Conservation (phyloP, 2,888 invertebrate species). For the Calameuta pallipes region DNA sequence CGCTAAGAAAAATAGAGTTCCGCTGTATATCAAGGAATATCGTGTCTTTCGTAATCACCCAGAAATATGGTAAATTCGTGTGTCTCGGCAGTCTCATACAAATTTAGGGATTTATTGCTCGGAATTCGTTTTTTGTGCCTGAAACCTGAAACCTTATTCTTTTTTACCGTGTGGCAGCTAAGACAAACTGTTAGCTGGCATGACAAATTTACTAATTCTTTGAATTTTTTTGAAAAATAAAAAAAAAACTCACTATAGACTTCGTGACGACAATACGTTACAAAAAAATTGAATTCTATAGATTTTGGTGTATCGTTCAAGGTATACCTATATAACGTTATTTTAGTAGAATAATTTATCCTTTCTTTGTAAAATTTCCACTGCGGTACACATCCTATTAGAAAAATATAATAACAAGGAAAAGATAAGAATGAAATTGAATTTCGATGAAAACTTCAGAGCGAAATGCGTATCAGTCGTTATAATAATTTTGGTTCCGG, state of each 20-base stretch:
- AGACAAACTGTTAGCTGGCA: not conserved
- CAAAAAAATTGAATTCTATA: not conserved
- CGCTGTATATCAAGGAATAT: not conserved
- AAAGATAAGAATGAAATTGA: no score
- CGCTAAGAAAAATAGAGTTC: not conserved
- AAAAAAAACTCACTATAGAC: not conserved
- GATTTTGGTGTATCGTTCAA: not conserved
- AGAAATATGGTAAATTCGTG: not conserved
- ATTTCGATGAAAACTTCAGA: not conserved
- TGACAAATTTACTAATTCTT: not conserved
- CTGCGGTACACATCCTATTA: not conserved
- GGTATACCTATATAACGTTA: not conserved
- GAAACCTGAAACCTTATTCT: not conserved
- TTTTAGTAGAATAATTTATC: not conserved
- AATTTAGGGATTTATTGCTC: not conserved
- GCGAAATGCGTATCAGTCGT: not conserved
- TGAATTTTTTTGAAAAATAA: not conserved
- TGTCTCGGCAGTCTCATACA: not conserved
- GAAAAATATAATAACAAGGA: no score
- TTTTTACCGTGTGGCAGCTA: not conserved
- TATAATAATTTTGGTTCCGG: not conserved
- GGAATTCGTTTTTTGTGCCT: not conserved
- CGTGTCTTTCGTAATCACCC: not conserved
- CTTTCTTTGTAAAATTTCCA: not conserved
- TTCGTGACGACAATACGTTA: not conserved